Evolutionary conservation across 2,888 invertebrate species (phyloP).

Genomic region (Scaptodrosophila latifasciaeformis): DNA sequence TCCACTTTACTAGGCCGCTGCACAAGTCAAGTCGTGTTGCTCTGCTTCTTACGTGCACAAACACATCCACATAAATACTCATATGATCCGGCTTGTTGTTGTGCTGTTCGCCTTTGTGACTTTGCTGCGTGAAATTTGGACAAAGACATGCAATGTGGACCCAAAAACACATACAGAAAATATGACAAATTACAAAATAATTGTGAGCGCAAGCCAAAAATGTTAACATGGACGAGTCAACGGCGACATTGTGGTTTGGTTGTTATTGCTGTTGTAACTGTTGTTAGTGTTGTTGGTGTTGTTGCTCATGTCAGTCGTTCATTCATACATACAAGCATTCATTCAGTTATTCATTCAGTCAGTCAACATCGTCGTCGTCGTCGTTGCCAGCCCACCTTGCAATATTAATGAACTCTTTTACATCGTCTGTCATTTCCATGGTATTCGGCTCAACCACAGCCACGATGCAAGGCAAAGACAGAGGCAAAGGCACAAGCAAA

Average conservation of each 20-base stretch:
- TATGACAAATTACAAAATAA: constrained; percentile 66
- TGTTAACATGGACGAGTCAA: constrained; percentile 16
- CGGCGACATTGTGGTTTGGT: constrained; percentile 8
- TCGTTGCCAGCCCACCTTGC: constrained; percentile 41
- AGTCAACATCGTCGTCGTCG: constrained; percentile 7
- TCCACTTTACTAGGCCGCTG: constrained; percentile 14
- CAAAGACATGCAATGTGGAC: not conserved
- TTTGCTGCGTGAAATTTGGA: not conserved
- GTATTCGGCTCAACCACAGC: constrained; percentile 40
- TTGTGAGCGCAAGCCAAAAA: constrained; percentile 60
- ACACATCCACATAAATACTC: not conserved
- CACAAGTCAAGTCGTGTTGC: too few species aligned
- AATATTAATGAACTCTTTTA: constrained; percentile 68
- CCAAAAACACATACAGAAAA: constrained; percentile 20
- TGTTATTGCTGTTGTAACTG: constrained; percentile 19
- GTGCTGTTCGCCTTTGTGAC: not conserved
- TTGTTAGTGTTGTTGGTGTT: constrained; percentile 18
- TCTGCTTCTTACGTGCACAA: too few species aligned
- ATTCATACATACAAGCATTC: too few species aligned
- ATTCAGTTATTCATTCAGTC: not conserved
- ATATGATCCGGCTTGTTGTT: not conserved
- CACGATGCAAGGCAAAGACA: too few species aligned
- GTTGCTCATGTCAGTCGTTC: not conserved
- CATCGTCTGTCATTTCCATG: constrained; percentile 62
- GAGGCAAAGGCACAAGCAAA: not conserved